Percentiles rank a stretch among this genome's conserved stretches.
phyloP scores from a whole-genome alignment of 1,140 invertebrate species.

The Charaxes varanes region DNA sequence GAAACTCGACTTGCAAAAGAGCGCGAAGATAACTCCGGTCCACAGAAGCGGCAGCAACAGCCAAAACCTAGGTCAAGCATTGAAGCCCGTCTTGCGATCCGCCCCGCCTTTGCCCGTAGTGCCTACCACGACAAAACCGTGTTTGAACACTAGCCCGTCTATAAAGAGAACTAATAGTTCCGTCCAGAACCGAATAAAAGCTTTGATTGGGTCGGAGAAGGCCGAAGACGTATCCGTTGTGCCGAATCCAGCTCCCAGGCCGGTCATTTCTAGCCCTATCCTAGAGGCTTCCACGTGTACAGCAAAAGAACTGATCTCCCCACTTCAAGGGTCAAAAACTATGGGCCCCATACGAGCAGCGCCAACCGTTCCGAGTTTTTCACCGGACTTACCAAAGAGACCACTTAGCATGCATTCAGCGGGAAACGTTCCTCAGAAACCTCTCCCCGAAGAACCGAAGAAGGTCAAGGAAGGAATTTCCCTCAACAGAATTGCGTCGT shows the following conservation, averaged over 20 bases:
- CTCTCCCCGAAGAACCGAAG: slow-evolving; percentile 64
- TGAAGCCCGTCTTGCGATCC: slow-evolving; percentile 53
- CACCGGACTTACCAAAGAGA: slow-evolving; percentile 54
- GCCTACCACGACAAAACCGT: slow-evolving; percentile 36
- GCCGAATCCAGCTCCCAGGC: slow-evolving; percentile 75
- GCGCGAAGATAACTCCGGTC: slow-evolving; percentile 61
- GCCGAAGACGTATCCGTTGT: slow-evolving; percentile 32
- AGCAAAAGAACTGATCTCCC: slow-evolving; percentile 80
- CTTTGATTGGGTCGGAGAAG: slow-evolving; percentile 70
- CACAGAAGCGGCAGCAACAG: slow-evolving; percentile 58
- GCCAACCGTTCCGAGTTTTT: slow-evolving; percentile 65
- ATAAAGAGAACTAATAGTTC: slow-evolving; percentile 59
- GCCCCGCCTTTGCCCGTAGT: slow-evolving; percentile 71
- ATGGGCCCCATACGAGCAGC: slow-evolving; percentile 75
- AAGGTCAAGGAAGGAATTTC: slow-evolving; percentile 76
- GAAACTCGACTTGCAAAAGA: slow-evolving; percentile 29
- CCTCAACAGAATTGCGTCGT: slow-evolving; percentile 84
- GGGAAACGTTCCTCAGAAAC: slow-evolving; percentile 52
- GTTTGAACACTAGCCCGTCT: slow-evolving; percentile 49
- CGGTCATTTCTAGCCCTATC: slow-evolving; percentile 86
- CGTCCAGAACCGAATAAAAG: slow-evolving; percentile 61
- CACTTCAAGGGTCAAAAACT: slow-evolving; percentile 66
- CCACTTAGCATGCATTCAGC: slow-evolving; percentile 73
- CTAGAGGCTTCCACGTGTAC: slow-evolving; percentile 86
- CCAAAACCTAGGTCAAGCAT: slow-evolving; percentile 45